Evolutionary conservation across 1,140 invertebrate genomes (phyloP).

Genomic region (Pseudomyrmex pallidus): DNA sequence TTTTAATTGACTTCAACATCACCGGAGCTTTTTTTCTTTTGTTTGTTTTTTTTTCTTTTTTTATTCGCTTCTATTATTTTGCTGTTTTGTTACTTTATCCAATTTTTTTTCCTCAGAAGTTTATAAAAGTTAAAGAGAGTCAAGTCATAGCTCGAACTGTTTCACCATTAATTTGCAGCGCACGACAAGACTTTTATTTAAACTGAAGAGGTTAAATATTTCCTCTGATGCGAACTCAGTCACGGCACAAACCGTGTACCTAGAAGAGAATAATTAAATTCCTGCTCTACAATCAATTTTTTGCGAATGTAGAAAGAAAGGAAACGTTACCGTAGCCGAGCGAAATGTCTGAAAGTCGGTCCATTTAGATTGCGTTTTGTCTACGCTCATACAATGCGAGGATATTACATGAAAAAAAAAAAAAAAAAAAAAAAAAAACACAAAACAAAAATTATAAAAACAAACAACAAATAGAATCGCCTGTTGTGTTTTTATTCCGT

Average conservation of each 20-base stretch:
- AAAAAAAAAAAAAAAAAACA: too few relatives aligned
- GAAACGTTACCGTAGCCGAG: slow-evolving; percentile 22
- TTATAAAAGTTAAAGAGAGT: slow-evolving; percentile 24
- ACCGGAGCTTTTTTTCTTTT: not conserved
- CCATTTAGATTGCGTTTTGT: slow-evolving; percentile 45
- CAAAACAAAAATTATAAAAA: not conserved
- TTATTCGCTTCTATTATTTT: slow-evolving; percentile 5
- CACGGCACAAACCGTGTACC: slow-evolving; percentile 45
- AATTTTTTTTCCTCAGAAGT: slow-evolving; percentile 7
- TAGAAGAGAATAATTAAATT: slow-evolving; percentile 57
- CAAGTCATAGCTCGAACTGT: slow-evolving; percentile 26
- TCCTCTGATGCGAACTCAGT: slow-evolving; percentile 51
- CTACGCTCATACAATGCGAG: slow-evolving; percentile 12
- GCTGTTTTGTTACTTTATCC: not conserved
- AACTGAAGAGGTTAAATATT: slow-evolving; percentile 57
- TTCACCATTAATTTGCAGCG: slow-evolving; percentile 50
- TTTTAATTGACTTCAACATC: slow-evolving; percentile 9
- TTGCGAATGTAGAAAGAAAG: slow-evolving; percentile 32
- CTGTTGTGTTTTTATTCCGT: slow-evolving; percentile 13
- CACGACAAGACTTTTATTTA: slow-evolving; percentile 53
- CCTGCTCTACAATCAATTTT: slow-evolving; percentile 56
- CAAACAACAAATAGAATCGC: not conserved
- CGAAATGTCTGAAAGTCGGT: slow-evolving; percentile 32
- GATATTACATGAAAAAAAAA: not conserved
- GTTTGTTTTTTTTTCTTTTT: not conserved